phyloP scores from a whole-genome alignment of 1,140 invertebrate species.

The Orius insidiosus region DNA sequence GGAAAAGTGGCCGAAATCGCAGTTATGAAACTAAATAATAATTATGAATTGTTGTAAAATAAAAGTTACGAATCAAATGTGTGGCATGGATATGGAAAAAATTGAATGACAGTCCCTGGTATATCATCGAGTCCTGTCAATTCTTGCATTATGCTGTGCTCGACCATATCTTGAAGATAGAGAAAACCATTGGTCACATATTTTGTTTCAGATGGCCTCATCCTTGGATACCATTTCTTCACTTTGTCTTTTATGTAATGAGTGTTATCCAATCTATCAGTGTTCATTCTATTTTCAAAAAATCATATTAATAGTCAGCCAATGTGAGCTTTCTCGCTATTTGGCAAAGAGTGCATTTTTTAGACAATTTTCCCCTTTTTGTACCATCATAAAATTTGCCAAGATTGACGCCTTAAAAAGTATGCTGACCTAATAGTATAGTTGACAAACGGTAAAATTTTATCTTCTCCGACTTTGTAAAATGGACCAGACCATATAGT shows the following conservation, averaged over 20 bases:
- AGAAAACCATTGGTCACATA: constrained; percentile 40
- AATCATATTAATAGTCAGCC: constrained; percentile 11
- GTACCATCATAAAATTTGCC: no score
- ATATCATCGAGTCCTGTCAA: constrained; percentile 26
- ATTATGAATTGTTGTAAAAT: constrained; percentile 5
- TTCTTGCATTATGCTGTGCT: constrained; percentile 34
- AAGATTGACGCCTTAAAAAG: no score
- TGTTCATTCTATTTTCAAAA: constrained; percentile 30
- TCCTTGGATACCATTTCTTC: constrained; percentile 27
- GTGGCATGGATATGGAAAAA: constrained; percentile 43
- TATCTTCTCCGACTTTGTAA: constrained; percentile 15
- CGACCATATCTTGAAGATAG: constrained; percentile 41
- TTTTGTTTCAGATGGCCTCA: constrained; percentile 31
- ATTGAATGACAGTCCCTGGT: constrained; percentile 28
- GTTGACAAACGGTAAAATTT: constrained; percentile 5
- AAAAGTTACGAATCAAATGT: constrained; percentile 33
- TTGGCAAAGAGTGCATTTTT: no score
- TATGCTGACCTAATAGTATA: constrained; percentile 14
- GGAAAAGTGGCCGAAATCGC: constrained; percentile 37
- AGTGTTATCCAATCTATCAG: constrained; percentile 36
- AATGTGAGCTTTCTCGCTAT: no score
- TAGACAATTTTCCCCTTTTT: no score
- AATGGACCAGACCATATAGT: constrained; percentile 30
- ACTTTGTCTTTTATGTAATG: constrained; percentile 27
- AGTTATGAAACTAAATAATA: constrained; percentile 30